Conservation (phyloP, 2,888 invertebrate species). For the Drosophila leonis region DNA sequence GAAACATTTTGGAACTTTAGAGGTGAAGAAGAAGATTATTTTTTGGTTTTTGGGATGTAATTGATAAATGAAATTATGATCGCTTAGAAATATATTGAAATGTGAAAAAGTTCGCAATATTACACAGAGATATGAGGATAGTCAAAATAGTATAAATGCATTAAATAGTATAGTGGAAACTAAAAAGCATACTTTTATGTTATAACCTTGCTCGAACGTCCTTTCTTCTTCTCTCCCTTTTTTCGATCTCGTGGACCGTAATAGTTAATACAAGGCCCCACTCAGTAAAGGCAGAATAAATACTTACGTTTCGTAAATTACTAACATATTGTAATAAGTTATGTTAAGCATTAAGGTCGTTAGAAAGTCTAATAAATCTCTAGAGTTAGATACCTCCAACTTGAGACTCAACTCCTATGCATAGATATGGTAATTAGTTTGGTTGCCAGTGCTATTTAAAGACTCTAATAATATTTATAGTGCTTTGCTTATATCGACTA, state of each 20-base stretch:
- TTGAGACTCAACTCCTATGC: not conserved
- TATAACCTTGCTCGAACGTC: too few species aligned
- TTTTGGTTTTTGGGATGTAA: not conserved
- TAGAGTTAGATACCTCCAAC: not conserved
- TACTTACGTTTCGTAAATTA: not conserved
- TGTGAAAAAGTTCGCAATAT: not conserved
- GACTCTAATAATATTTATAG: not conserved
- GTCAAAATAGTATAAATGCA: not conserved
- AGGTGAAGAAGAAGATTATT: not conserved
- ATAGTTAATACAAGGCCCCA: not conserved
- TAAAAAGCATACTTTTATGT: too few species aligned
- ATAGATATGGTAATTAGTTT: not conserved
- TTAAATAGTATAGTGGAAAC: not conserved
- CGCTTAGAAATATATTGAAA: not conserved
- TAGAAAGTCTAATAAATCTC: not conserved
- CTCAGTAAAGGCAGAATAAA: not conserved
- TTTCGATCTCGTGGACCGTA: too few species aligned
- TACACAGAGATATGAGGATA: not conserved
- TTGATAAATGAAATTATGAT: not conserved
- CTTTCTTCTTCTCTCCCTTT: too few species aligned
- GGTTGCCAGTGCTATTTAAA: not conserved
- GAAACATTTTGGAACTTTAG: conserved; percentile 1
- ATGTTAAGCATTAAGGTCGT: not conserved
- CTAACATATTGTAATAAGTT: too few species aligned
- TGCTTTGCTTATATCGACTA: not conserved